These are phyloP conservation scores for Belgica antarctica DNA, from an alignment of 2,888 invertebrate species.

Conservation along the genomic window DNA sequence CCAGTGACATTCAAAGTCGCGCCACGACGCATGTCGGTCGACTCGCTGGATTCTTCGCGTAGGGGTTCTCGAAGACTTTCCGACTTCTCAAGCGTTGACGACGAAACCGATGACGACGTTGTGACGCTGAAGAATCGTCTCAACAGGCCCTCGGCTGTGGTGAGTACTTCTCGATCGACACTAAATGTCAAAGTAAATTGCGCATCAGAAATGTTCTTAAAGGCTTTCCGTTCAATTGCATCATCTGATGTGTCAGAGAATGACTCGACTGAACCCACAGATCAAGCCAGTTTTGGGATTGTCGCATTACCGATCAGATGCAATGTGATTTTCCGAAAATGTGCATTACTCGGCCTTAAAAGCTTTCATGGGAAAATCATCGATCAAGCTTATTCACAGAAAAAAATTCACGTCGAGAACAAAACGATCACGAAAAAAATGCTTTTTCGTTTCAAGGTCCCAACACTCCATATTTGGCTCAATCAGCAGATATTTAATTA, in stretches of 20 bases:
- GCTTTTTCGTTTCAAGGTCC: neutral
- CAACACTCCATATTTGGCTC: slow-evolving; percentile 1
- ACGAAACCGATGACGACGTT: slow-evolving; percentile 7
- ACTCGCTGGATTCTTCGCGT: slow-evolving; percentile 44
- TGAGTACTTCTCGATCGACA: too few relatives aligned
- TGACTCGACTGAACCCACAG: neutral
- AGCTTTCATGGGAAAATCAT: slow-evolving; percentile 4
- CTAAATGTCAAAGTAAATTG: slow-evolving; percentile 35
- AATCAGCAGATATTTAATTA: slow-evolving; percentile 24
- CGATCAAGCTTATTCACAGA: too few relatives aligned
- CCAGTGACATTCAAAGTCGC: slow-evolving; percentile 28
- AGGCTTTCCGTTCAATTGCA: neutral
- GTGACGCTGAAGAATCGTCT: slow-evolving; percentile 11
- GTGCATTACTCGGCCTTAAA: slow-evolving; percentile 5
- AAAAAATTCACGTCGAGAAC: too few relatives aligned
- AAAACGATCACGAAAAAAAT: slow-evolving; percentile 10
- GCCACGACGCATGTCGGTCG: slow-evolving; percentile 45
- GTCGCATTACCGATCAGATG: neutral
- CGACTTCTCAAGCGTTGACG: slow-evolving; percentile 38
- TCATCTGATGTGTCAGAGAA: neutral
- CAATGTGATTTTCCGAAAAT: slow-evolving; percentile 20
- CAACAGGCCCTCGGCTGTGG: slow-evolving; percentile 1
- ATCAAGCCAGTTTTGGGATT: neutral
- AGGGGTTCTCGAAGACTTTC: slow-evolving; percentile 43
- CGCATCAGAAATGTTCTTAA: slow-evolving; percentile 12